These are phyloP conservation scores for Ptychochromis oligacanthus DNA, from an alignment of 2,113 vertebrate genomes.

Conservation along the genomic window DNA sequence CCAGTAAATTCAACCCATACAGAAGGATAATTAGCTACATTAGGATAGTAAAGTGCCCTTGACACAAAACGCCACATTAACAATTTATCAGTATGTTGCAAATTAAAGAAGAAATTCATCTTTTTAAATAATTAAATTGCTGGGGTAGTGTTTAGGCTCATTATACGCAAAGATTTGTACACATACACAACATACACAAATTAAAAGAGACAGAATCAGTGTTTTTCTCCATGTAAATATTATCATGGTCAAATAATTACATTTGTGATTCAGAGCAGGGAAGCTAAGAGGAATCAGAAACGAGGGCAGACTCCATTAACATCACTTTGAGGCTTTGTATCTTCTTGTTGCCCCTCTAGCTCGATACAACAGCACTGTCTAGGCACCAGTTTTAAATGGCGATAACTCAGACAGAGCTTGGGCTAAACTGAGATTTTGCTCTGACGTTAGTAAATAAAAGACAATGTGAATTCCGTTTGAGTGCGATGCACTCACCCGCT, in stretches of 20 bases:
- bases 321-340: constrained; percentile 35
- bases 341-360: constrained; percentile 8
- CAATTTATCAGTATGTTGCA: background rate
- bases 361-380: background rate
- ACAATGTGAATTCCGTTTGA: background rate
- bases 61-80: constrained; percentile 41
- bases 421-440: background rate
- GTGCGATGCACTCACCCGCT: background rate
- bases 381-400: background rate
- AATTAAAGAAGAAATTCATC: constrained; percentile 15
- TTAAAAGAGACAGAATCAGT: constrained; percentile 7
- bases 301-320: constrained; percentile 46
- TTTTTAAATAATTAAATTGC: constrained; percentile 22
- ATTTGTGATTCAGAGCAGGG: constrained; percentile 31
- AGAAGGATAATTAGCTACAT: constrained; percentile 21
- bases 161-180: background rate
- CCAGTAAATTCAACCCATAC: constrained; percentile 20
- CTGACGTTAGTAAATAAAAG: background rate
- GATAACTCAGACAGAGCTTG: constrained; percentile 1
- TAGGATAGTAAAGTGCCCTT: background rate
- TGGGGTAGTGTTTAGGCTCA: background rate
- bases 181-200: background rate
- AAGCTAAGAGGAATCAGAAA: constrained; percentile 35
- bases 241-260: constrained; percentile 11
- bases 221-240: constrained; percentile 13